Base-by-base conservation (phyloP, 2,797 vertebrate species). In the Sandelia bainsii region DNA sequence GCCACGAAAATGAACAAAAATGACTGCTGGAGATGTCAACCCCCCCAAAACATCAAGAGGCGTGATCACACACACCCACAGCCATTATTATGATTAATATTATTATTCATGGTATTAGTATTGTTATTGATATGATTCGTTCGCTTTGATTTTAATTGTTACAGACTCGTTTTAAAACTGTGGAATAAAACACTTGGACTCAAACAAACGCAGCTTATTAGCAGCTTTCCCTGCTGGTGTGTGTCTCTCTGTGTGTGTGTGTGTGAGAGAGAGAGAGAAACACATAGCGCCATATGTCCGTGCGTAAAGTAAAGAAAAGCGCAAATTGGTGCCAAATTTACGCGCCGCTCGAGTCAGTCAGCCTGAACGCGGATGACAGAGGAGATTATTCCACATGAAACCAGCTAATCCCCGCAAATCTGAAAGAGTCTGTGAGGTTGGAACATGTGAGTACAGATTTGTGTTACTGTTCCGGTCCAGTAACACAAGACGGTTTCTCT, bases 331-430 rank as follows among this genome's bases (percentile, higher is more conserved):
- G 81, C 76, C 81, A 84, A 58, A 60, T 69, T 10, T 48, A 5
- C 42, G 34, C 75, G 20, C 34, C 19, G 70, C 72, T 2, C 49
- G 75, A 53, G 85, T 83, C 80, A 52, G 51, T 69, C 75, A 75
- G 56, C 9, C 78, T 52, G 73, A 69, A 62, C 62, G 50, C 62
- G 27, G 66, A 71, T 75, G 72, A 85, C 83, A 84, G 75, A 50
- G 29, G 72, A 77, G 70, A 80, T 83, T 78, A 80, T 76, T 81
- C 69, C 71, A 42, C 75, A 27, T 82, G 77, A 77, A 79, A 63
- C 70, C 72, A 16, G 74, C 67, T 80, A 75, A 78, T 81, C 78
- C 70, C 45, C 27, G 51, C 19, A 27, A 83, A 66, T 49, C 62
- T 74, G 81, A 3, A 25, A 68, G 3, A 75, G 60, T 62, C 54